Evolutionary conservation across 1,140 invertebrate genomes (phyloP).

Genomic region (Muscidifurax raptorellus): DNA sequence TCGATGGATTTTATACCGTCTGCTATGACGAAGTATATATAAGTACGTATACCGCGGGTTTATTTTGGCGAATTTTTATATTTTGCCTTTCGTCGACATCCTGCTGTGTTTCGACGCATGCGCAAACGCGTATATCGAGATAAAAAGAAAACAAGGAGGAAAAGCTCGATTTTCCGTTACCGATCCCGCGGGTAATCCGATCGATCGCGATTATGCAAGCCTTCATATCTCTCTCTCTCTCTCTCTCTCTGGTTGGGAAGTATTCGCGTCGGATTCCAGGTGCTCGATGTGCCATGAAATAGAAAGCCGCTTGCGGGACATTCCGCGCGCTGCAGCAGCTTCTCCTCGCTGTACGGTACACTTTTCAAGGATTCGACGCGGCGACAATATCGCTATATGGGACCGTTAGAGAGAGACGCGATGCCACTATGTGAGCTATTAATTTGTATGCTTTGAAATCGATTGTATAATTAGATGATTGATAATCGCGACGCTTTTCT

Average conservation of each 20-base stretch:
- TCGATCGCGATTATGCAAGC: neutral
- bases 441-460: no score
- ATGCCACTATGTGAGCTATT: neutral
- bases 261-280: slow-evolving; percentile 55
- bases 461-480: no score
- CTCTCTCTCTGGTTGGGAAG: neutral
- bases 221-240: neutral
- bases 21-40: neutral
- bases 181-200: neutral
- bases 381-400: slow-evolving; percentile 10
- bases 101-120: no score
- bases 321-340: slow-evolving; percentile 12
- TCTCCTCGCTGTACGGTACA: slow-evolving; percentile 28
- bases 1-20: neutral
- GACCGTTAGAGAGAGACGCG: neutral
- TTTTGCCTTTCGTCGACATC: no score
- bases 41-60: neutral
- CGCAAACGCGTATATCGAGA: no score
- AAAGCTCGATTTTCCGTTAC: neutral
- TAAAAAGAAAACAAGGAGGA: neutral
- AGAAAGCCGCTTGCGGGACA: slow-evolving; percentile 55
- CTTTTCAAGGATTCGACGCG: slow-evolving; percentile 27
- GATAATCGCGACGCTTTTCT: no score
- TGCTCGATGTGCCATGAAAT: slow-evolving; percentile 61
- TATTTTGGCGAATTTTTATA: no score